A percentile compares a stretch with the other conserved stretches of the same genome.
Conservation (phyloP, 2,888 invertebrate species). For the Portevinia maculata region DNA sequence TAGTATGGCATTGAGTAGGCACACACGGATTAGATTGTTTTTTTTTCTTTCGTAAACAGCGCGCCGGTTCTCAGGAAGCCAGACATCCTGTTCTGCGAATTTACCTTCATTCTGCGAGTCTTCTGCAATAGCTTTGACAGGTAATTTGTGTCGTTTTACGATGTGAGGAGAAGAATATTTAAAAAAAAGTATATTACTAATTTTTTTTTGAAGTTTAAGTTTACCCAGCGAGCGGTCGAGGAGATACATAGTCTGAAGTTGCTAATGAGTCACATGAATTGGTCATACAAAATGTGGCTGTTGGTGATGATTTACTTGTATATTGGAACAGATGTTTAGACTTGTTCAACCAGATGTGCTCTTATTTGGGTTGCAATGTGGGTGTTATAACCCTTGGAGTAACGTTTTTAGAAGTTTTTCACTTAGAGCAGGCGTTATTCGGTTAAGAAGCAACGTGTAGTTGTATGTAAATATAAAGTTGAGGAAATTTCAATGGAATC, state of each 20-base stretch:
- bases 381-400: neutral
- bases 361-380: slow-evolving; percentile 30
- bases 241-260: neutral
- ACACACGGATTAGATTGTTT: slow-evolving; percentile 22
- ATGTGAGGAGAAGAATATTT: slow-evolving; percentile 2
- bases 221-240: slow-evolving; percentile 16
- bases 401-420: too few species aligned
- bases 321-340: slow-evolving; percentile 1
- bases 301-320: slow-evolving; percentile 19
- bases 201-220: slow-evolving; percentile 6
- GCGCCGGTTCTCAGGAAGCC: slow-evolving; percentile 57
- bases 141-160: slow-evolving; percentile 44
- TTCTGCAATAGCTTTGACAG: slow-evolving; percentile 32
- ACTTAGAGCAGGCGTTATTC: too few species aligned
- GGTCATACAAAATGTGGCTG: slow-evolving; percentile 1
- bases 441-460: too few species aligned
- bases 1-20: slow-evolving; percentile 58
- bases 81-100: slow-evolving; percentile 67
- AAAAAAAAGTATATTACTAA: neutral
- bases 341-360: slow-evolving; percentile 19
- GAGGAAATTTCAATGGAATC: too few species aligned
- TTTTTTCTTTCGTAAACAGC: neutral
- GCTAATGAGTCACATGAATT: slow-evolving; percentile 56
- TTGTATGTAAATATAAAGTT: too few species aligned
- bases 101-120: slow-evolving; percentile 17